These are phyloP conservation scores for Panthera tigris DNA, from an alignment of 2,113 vertebrate genomes.

Conservation along the genomic window DNA sequence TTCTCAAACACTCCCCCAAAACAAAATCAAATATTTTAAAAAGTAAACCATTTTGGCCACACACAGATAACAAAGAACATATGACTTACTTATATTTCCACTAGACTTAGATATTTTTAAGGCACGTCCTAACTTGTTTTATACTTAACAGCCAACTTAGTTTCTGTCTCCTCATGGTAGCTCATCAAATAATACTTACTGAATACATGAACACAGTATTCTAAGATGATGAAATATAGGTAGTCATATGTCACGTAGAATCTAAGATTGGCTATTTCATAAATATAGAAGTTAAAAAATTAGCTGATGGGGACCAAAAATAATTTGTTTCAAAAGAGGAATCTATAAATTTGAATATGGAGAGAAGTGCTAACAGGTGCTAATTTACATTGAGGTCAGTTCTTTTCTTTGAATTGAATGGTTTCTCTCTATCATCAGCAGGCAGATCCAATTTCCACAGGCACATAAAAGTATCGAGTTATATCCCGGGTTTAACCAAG, in stretches of 20 bases:
- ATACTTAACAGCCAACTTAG: not conserved
- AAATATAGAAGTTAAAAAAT: conserved; percentile 5
- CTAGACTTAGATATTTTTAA: conserved; percentile 29
- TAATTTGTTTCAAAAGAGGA: conserved; percentile 11
- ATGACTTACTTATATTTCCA: conserved; percentile 12
- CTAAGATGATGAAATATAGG: not conserved
- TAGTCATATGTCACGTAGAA: not conserved
- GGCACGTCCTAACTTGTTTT: not conserved
- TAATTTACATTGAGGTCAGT: conserved; percentile 29
- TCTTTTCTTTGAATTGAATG: conserved; percentile 46
- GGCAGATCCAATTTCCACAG: conserved; percentile 32
- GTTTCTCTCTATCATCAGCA: not conserved
- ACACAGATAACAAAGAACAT: not conserved
- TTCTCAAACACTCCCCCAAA: not conserved
- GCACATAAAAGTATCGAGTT: conserved; percentile 31
- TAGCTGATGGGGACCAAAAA: not conserved
- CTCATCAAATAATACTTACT: conserved; percentile 39
- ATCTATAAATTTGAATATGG: not conserved
- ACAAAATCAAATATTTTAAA: conserved; percentile 28
- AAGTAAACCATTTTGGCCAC: not conserved
- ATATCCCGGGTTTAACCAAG: conserved; percentile 58
- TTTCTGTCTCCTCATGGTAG: conserved; percentile 2
- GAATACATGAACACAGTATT: conserved; percentile 32
- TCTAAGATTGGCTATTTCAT: not conserved
- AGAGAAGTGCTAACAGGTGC: not conserved